Conservation (phyloP, 2,797 vertebrate genomes). For the Falco naumanni region DNA sequence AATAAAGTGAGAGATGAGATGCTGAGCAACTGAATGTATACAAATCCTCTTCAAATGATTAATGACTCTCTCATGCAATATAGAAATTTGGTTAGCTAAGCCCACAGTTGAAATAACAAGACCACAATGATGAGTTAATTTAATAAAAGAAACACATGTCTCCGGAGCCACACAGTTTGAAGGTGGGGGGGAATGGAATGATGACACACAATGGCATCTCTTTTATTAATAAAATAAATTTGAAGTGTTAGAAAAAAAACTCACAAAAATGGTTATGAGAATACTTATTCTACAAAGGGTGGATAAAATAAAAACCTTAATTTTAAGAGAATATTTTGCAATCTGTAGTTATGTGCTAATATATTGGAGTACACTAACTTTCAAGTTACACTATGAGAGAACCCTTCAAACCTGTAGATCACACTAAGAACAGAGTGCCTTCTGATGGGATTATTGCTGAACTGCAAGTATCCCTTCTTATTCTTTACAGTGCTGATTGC, state of each 20-base stretch:
- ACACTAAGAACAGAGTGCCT: not conserved
- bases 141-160: not conserved
- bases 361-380: not conserved
- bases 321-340: not conserved
- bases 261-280: not conserved
- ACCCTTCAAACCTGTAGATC: not conserved
- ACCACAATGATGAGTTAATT: slow-evolving; percentile 19
- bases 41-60: slow-evolving; percentile 41
- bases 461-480: not conserved
- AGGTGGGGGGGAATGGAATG: not conserved
- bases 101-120: slow-evolving; percentile 51
- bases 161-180: not conserved
- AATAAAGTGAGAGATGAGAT: slow-evolving; percentile 38
- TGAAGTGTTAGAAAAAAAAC: not conserved
- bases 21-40: slow-evolving; percentile 26
- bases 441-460: not conserved
- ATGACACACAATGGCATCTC: not conserved
- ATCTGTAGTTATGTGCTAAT: not conserved
- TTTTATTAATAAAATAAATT: not conserved
- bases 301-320: not conserved
- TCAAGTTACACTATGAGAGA: not conserved
- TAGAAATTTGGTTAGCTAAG: slow-evolving; percentile 29
- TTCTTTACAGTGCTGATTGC: not conserved
- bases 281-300: not conserved
- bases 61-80: slow-evolving; percentile 32